Conservation (phyloP, 2,113 vertebrate species). For the Nibea coibor region DNA sequence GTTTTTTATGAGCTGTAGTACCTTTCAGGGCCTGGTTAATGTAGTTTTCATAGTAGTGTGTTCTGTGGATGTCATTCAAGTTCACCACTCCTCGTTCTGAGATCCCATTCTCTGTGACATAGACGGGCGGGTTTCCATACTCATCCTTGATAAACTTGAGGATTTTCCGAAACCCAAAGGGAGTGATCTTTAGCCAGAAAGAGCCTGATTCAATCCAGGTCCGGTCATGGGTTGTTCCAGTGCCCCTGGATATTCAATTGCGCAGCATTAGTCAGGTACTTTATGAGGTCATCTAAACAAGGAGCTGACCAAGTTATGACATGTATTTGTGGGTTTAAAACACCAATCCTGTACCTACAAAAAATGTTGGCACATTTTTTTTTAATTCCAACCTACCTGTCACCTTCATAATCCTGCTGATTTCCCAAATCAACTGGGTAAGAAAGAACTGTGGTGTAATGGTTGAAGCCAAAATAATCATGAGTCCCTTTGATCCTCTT, state of each 20-base stretch:
- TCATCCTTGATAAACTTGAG: constrained; percentile 90
- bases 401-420: constrained; percentile 87
- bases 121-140: constrained; percentile 88
- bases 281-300: neutral
- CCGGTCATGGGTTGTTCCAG: constrained; percentile 82
- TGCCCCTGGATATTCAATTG: constrained; percentile 78
- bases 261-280: neutral
- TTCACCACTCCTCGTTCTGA: constrained; percentile 82
- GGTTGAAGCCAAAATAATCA: constrained; percentile 93
- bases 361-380: neutral
- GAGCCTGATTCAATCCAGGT: constrained; percentile 89
- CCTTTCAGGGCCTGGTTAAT: constrained; percentile 91
- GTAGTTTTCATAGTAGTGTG: constrained; percentile 86
- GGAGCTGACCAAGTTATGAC: neutral
- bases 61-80: constrained; percentile 86
- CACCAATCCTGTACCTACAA: neutral
- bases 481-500: constrained; percentile 90
- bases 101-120: constrained; percentile 90
- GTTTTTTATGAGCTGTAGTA: neutral
- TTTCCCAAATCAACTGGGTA: constrained; percentile 81
- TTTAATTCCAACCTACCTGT: constrained; percentile 81
- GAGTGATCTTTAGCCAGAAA: constrained; percentile 89
- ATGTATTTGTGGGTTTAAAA: neutral
- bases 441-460: constrained; percentile 88
- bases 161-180: constrained; percentile 89